Evolutionary conservation across 2,797 vertebrate species (phyloP).

Genomic region (Salmo trutta): DNA sequence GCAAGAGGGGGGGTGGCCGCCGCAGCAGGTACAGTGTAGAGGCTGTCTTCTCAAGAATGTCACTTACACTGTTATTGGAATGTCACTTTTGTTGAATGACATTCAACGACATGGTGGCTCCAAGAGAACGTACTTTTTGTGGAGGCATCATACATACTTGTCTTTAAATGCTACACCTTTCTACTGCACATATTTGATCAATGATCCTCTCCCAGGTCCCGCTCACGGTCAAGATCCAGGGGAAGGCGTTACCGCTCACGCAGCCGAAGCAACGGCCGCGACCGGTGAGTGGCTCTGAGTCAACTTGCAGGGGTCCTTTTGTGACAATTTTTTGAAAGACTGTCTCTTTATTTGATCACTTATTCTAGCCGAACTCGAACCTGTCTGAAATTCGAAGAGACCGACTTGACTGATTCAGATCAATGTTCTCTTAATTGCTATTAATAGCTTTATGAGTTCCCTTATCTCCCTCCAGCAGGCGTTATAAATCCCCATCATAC

Average conservation of each 20-base stretch:
- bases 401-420: neutral
- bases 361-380: neutral
- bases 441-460: neutral
- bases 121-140: neutral
- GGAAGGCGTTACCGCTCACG: conserved; percentile 69
- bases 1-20: conserved; percentile 73
- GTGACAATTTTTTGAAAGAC: neutral
- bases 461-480: conserved; percentile 51
- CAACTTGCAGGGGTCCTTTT: neutral
- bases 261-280: conserved; percentile 77
- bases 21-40: conserved; percentile 59
- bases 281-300: conserved; percentile 58
- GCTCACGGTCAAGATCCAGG: conserved; percentile 75
- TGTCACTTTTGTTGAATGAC: neutral
- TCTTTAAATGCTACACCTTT: neutral
- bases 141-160: neutral
- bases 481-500: conserved; percentile 77
- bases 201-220: conserved; percentile 56
- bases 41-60: neutral
- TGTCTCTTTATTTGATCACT: neutral
- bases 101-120: neutral
- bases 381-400: neutral
- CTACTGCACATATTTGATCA: neutral
- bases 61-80: neutral
- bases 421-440: neutral